Percentiles rank a stretch among this genome's conserved stretches.
phyloP scores from a whole-genome alignment of 1,140 invertebrate species.

The Pseudachorutes palmiensis region DNA sequence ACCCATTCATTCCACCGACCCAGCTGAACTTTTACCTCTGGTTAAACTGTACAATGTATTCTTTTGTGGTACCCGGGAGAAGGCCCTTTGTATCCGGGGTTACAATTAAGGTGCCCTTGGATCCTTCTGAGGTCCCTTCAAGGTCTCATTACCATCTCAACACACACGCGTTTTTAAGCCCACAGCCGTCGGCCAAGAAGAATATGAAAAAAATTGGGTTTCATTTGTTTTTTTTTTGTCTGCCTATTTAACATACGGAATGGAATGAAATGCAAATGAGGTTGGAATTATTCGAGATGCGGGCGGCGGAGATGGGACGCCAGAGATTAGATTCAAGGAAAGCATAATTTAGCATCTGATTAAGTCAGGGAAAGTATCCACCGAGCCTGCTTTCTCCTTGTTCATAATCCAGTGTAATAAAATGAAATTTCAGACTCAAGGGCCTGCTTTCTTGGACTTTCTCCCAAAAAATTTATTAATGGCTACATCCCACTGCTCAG shows the following conservation, averaged over 20 bases:
- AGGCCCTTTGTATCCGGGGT: background rate
- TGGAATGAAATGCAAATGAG: background rate
- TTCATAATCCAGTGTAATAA: background rate
- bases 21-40: background rate
- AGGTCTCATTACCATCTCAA: slow-evolving; percentile 7
- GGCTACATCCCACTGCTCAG: background rate
- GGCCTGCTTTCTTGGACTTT: background rate
- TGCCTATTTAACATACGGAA: slow-evolving; percentile 4
- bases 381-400: no score
- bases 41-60: background rate
- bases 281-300: background rate
- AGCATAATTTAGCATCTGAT: slow-evolving; percentile 8
- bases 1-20: background rate
- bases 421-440: background rate
- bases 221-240: no score
- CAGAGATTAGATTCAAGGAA: slow-evolving; percentile 5
- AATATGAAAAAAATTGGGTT: background rate
- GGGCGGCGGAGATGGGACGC: slow-evolving; percentile 7
- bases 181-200: background rate
- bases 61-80: background rate
- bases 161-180: background rate
- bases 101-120: slow-evolving; percentile 6
- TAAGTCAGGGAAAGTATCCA: background rate
- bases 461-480: slow-evolving; percentile 1
- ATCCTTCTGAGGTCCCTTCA: slow-evolving; percentile 1